A percentile compares a stretch with the other conserved stretches of the same genome.
Conservation (phyloP, 2,113 vertebrate species). For the Actenoides hombroni region DNA sequence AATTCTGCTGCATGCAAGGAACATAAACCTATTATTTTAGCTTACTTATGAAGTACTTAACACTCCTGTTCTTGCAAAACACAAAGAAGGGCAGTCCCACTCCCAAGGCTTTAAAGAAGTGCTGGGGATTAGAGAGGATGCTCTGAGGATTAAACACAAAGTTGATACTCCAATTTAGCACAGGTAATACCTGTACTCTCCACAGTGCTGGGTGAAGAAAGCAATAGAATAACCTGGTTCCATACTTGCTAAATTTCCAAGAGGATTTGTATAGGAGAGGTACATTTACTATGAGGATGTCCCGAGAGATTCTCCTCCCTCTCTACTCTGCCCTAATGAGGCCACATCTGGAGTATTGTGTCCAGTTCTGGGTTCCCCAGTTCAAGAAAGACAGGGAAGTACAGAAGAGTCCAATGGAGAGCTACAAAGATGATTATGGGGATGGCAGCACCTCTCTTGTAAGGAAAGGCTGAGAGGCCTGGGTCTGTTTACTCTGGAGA, state of each 20-base stretch:
- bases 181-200: not conserved
- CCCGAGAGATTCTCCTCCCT: not conserved
- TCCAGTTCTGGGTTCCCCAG: too few species aligned
- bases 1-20: not conserved
- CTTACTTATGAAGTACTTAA: not conserved
- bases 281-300: not conserved
- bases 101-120: not conserved
- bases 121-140: not conserved
- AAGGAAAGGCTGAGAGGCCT: too few species aligned
- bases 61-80: not conserved
- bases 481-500: too few species aligned
- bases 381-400: too few species aligned
- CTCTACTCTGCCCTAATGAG: too few species aligned
- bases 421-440: too few species aligned
- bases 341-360: too few species aligned
- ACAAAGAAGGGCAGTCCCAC: not conserved
- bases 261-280: not conserved
- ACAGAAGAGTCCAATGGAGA: too few species aligned
- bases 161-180: not conserved
- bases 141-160: not conserved
- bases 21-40: not conserved
- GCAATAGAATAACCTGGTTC: not conserved
- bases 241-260: not conserved
- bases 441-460: too few species aligned
- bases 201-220: not conserved